Evolutionary conservation across 1,140 invertebrate species (phyloP).

Genomic region (Polypedilum vanderplanki): DNA sequence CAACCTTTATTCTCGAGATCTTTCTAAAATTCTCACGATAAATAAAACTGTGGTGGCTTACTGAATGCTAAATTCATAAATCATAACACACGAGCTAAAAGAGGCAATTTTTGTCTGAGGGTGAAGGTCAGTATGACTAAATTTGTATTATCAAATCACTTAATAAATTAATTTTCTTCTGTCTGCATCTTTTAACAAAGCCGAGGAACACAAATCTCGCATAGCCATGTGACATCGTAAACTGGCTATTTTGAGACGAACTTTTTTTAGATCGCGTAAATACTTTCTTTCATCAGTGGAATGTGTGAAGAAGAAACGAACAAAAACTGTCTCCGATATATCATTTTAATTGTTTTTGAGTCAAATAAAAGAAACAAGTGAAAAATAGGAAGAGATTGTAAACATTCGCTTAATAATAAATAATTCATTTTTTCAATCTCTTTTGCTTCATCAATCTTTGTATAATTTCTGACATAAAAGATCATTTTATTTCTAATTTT

Average conservation of each 20-base stretch:
- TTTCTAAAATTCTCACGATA: conserved; percentile 1
- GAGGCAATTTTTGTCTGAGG: neutral
- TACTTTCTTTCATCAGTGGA: neutral
- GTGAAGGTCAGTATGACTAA: conserved; percentile 5
- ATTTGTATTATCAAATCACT: neutral
- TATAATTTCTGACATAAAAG: too few species aligned
- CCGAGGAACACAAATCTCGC: neutral
- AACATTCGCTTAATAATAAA: neutral
- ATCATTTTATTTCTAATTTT: neutral
- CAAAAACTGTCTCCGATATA: conserved; percentile 23
- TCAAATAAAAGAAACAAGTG: neutral
- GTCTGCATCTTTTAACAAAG: neutral
- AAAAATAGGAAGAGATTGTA: conserved; percentile 11
- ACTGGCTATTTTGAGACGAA: neutral
- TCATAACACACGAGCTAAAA: neutral
- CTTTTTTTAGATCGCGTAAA: neutral
- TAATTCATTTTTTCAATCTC: neutral
- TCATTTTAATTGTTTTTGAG: conserved; percentile 16
- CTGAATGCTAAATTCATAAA: neutral
- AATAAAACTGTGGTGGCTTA: neutral
- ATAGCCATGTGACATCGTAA: neutral
- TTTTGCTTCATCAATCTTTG: too few species aligned
- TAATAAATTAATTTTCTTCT: neutral
- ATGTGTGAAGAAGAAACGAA: neutral
- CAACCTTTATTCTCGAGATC: neutral